Base-by-base conservation (phyloP, 1,140 invertebrate species). In the Sminthurides bifidus region DNA sequence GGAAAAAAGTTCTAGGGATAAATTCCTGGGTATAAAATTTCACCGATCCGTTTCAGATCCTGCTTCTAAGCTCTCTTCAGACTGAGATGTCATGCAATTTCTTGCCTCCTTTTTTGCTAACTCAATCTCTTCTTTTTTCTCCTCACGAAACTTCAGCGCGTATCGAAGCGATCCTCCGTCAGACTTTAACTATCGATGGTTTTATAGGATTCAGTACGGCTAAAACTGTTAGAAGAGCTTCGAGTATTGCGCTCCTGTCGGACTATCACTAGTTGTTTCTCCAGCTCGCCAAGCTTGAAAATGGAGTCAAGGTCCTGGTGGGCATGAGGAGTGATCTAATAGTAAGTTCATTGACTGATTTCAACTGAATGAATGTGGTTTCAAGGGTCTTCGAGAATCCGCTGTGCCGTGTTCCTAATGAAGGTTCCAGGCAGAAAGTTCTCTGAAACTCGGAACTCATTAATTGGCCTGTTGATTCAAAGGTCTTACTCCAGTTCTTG, bases 231-330 rank as follows among this genome's bases (percentile, higher is more conserved):
- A 54, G 71, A 73, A 53, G 67, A 65, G 35, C 61, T 75, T 30
- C 61, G 69, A 26, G n/a, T n/a, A 51, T 27, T 48, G 59, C 66
- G 24, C 55, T 74, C 2, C 72, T 73, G 45, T 81, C 83, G 2
- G 68, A 72, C 10, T 84, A 84, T 68, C 69, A 77, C 40, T 79
- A 77, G 74, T 66, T 85, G 2, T 84, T 85, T 65, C 70, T 72
- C 49, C 74, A 80, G 60, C 77, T 85, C 58, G 80, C 81, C 49
- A 71, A 79, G 61, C 65, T 82, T 4, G 76, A 82, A 65, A 72
- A 77, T 62, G 84, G 84, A 21, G 81, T 87, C 1, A 84, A 85
- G 68, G 85, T 86, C 68, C 69, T 87, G 1, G 82, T 85, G 26
- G 82, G 85, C 68, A 67, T 87, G 52, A 72, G 84, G 68, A 77